These are phyloP conservation scores for Tromatobia lineatoria DNA, from an alignment of 2,888 invertebrate species.

Conservation along the genomic window DNA sequence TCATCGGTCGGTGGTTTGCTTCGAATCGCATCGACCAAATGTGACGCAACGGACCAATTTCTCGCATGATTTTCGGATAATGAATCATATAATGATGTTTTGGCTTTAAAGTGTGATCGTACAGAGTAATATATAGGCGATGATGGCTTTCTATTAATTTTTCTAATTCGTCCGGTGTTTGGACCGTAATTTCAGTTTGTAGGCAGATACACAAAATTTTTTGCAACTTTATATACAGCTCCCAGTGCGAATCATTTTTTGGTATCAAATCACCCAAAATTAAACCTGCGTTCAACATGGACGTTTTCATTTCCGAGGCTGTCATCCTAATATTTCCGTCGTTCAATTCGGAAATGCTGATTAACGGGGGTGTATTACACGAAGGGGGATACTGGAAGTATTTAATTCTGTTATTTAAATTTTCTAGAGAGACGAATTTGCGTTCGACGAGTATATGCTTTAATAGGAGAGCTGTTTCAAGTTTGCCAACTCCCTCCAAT, in stretches of 20 bases:
- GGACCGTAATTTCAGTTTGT: not conserved
- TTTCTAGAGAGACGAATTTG: constrained; percentile 62
- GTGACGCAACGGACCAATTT: no score
- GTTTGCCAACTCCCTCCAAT: constrained; percentile 71
- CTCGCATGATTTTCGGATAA: no score
- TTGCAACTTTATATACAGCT: constrained; percentile 56
- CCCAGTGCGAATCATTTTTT: constrained; percentile 55
- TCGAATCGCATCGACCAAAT: no score
- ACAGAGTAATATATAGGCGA: constrained; percentile 51
- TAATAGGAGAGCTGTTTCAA: constrained; percentile 51
- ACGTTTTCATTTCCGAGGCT: constrained; percentile 62
- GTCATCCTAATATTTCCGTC: constrained; percentile 57
- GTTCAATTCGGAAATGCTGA: constrained; percentile 42
- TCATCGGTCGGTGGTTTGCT: no score
- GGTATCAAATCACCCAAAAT: constrained; percentile 62
- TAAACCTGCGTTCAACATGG: constrained; percentile 59
- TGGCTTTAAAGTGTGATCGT: constrained; percentile 61
- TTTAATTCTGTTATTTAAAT: constrained; percentile 60
- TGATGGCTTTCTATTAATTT: constrained; percentile 62
- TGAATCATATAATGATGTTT: constrained; percentile 65
- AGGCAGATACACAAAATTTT: constrained; percentile 63
- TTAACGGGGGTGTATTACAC: constrained; percentile 60
- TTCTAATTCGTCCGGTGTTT: constrained; percentile 31
- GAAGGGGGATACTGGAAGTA: constrained; percentile 51
- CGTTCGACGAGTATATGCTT: constrained; percentile 46